Percentiles rank a stretch among this genome's conserved stretches.
These are phyloP conservation scores for Geophilus truncorum DNA, from an alignment of 2,888 invertebrate species.

Conservation along the genomic window DNA sequence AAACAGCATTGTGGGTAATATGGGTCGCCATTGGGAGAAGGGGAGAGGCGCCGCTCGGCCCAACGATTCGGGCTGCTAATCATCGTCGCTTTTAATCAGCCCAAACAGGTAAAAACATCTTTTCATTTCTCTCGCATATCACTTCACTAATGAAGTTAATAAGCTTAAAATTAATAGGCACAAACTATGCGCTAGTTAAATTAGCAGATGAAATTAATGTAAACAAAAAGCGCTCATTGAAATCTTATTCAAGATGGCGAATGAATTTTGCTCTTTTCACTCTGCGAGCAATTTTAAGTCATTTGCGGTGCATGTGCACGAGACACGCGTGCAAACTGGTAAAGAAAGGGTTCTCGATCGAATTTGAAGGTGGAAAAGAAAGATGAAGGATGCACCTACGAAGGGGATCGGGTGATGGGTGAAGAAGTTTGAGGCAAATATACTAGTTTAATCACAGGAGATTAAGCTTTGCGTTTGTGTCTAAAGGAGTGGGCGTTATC, in stretches of 20 bases:
- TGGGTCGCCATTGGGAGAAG: constrained; percentile 27
- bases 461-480: constrained; percentile 18
- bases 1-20: constrained; percentile 19
- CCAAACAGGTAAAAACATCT: constrained; percentile 20
- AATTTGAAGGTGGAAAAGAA: neutral
- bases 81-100: constrained; percentile 7
- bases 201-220: constrained; percentile 17
- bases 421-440: neutral
- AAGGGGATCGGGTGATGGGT: neutral
- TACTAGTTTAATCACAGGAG: constrained; percentile 1
- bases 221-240: constrained; percentile 27
- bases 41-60: constrained; percentile 24
- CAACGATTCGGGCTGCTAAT: constrained; percentile 27
- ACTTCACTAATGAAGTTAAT: neutral
- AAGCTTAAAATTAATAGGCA: neutral
- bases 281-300: neutral
- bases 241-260: constrained; percentile 27
- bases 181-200: neutral
- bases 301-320: neutral
- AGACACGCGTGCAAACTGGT: neutral
- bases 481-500: constrained; percentile 27
- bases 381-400: neutral
- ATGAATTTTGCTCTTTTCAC: constrained; percentile 27
- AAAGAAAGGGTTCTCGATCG: neutral
- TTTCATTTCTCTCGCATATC: neutral